A percentile compares a stretch with the other conserved stretches of the same genome.
Evolutionary conservation across 1,140 invertebrate species (phyloP).

Genomic region (Muscidifurax raptorellus): DNA sequence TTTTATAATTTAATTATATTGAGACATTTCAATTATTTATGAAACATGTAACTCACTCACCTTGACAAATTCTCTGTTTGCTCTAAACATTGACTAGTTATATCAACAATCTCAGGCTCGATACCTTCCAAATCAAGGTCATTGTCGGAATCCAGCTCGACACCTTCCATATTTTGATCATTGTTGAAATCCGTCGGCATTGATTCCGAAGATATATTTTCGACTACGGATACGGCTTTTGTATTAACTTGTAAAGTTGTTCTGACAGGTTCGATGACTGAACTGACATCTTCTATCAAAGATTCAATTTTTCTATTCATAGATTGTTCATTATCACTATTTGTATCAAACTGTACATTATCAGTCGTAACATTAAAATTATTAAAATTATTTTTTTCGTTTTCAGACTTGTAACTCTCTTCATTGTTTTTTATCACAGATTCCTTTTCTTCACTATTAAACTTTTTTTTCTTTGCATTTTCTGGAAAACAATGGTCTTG

Average conservation of each 20-base stretch:
- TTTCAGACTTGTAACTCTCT: not conserved
- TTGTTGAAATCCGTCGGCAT: not conserved
- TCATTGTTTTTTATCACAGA: not conserved
- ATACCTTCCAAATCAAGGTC: not conserved
- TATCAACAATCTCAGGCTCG: not conserved
- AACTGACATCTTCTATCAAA: not conserved
- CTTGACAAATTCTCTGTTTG: not conserved
- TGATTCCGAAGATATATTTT: not conserved
- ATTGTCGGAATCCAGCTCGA: not conserved
- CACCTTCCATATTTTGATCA: not conserved
- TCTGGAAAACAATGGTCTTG: not conserved
- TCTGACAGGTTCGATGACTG: not conserved
- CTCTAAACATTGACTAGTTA: not conserved
- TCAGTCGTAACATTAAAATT: not conserved
- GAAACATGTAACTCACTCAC: not conserved
- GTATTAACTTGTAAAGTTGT: not conserved
- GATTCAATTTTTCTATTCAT: not conserved
- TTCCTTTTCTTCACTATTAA: slow-evolving; percentile 1
- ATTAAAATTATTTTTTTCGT: not conserved
- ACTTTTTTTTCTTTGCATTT: slow-evolving; percentile 33
- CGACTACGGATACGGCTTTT: not conserved
- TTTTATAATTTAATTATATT: not conserved
- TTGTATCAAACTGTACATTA: not conserved
- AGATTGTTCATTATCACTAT: not conserved
- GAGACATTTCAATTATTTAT: not conserved